A percentile compares a stretch with the other conserved stretches of the same genome.
Conservation (phyloP, 2,797 vertebrate genomes). For the Anguilla marmorata region DNA sequence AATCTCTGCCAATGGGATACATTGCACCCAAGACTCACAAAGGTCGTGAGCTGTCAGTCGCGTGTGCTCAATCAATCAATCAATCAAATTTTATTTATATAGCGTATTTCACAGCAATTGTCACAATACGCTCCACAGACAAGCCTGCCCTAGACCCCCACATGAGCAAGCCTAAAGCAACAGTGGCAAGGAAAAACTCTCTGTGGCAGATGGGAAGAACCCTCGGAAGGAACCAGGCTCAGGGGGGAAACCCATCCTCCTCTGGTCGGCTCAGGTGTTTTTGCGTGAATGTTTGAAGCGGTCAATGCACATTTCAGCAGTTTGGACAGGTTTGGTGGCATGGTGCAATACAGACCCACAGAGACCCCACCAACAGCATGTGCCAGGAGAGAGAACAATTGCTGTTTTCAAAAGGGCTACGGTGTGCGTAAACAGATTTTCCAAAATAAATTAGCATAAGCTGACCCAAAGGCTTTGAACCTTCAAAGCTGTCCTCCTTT, state of each 20-base stretch:
- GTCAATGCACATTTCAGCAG: not conserved
- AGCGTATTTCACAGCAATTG: too few relatives aligned
- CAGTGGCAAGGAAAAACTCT: too few relatives aligned
- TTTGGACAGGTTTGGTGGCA: not conserved
- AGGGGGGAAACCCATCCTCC: too few relatives aligned
- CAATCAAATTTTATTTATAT: too few relatives aligned
- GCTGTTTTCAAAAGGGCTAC: not conserved
- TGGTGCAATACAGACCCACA: not conserved
- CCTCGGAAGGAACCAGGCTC: too few relatives aligned
- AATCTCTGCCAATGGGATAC: not conserved
- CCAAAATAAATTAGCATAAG: not conserved
- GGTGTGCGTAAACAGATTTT: not conserved
- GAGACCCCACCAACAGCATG: not conserved
- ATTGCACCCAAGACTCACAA: not conserved
- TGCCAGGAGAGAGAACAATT: not conserved
- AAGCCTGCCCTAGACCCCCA: too few relatives aligned
- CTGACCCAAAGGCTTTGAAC: constrained; percentile 3
- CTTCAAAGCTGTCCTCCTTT: not conserved
- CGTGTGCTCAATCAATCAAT: not conserved
- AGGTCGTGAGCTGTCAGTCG: not conserved
- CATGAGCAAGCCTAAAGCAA: too few relatives aligned
- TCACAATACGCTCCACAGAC: too few relatives aligned
- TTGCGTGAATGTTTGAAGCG: not conserved
- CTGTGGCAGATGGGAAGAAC: too few relatives aligned
- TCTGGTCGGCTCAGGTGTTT: not conserved